Conservation (phyloP, 92 coral and sea anemone species). For the Epizoanthus stellaris region DNA sequence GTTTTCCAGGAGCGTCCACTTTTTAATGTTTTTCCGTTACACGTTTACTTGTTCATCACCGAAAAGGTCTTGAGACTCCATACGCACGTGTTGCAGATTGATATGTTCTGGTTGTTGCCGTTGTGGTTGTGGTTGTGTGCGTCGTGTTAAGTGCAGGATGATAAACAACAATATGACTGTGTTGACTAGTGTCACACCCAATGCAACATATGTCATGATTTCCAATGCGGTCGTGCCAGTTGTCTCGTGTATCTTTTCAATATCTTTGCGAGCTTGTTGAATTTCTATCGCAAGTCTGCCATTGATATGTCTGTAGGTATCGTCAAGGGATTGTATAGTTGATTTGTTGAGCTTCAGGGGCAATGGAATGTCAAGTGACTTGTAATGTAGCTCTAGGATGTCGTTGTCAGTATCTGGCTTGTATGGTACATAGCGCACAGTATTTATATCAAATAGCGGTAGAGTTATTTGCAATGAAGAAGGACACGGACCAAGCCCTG, state of each 20-base stretch:
- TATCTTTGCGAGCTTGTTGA: background rate
- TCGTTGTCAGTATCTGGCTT: background rate
- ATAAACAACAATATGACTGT: background rate
- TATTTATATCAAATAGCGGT: too few relatives aligned
- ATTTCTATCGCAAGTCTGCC: background rate
- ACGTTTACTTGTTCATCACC: too few relatives aligned
- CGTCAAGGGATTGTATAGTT: background rate
- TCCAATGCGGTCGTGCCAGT: background rate
- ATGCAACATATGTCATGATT: background rate
- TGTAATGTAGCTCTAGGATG: background rate
- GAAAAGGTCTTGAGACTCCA: too few relatives aligned
- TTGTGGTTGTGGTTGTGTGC: background rate
- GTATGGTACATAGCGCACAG: background rate
- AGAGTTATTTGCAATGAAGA: too few relatives aligned
- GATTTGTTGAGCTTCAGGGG: background rate
- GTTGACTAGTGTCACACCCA: background rate
- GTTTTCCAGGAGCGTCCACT: too few relatives aligned
- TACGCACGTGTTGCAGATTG: too few relatives aligned
- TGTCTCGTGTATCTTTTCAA: constrained; percentile 15
- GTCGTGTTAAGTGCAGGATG: background rate
- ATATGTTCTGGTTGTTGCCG: background rate
- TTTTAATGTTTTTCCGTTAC: too few relatives aligned
- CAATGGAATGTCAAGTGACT: background rate
- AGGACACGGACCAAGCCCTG: too few relatives aligned
- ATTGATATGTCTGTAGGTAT: background rate